Base-by-base conservation (phyloP, 2,797 vertebrate genomes). In the Liasis olivaceus region DNA sequence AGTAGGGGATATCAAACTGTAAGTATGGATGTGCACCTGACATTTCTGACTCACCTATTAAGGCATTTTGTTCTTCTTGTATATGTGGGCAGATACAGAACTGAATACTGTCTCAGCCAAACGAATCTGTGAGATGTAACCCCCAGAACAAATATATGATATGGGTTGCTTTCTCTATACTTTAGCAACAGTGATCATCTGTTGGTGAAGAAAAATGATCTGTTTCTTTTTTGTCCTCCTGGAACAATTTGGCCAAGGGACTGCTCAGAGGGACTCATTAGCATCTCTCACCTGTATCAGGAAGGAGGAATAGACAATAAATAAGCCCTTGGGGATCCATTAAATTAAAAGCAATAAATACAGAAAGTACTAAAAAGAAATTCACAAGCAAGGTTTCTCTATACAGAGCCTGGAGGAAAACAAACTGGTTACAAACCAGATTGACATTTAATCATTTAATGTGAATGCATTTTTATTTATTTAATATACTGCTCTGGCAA, bases 191-290 rank as follows among this genome's bases (percentile, higher is more conserved):
- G 60, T 5, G 13, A 77, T 91, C 26, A 58, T 63, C 58, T 85
- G 72, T 58, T 66, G 62, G 58, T 85, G 59, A 60, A 88, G 85
- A 90, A 90, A 85, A 77, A 91, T 86, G 22, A 90, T 90, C 69
- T 89, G 88, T 62, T 90, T 90, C 92, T 24, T 28, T 87, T 91
- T 92, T 92, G 54, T 92, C 42, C 85, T 90, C 24, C 31, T 60
- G 86, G 60, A 94, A 90, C 28, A 54, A 85, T n/a, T 60, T 89
- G 66, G 60, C 85, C 91, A 47, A 88, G 88, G 31, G 54, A 60
- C 89, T 90, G 88, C 93, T 92, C 88, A 90, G 60, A 90, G 91
- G 91, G 93, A 90, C 72, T 94, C 91, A 94, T 92, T 92, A 92
- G 87, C 77, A 92, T 94, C 89, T 85, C 62, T 90, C 89, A 90